Conservation (phyloP, 2,888 invertebrate species). For the Mesoligia furuncula region DNA sequence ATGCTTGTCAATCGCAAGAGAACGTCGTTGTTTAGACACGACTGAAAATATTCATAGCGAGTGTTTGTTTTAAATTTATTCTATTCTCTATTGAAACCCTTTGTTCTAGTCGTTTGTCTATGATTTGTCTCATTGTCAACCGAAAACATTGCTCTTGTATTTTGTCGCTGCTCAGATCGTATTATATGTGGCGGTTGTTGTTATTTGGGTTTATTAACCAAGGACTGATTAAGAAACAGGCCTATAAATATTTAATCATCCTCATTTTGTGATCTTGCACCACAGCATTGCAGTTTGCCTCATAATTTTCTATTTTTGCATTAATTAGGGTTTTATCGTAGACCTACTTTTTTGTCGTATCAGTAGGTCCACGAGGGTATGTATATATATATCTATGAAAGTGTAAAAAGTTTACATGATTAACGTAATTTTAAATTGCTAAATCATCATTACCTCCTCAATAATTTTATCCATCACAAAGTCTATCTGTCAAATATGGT, state of each 20-base stretch:
- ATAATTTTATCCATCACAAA: neutral
- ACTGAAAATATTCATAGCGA: constrained; percentile 79
- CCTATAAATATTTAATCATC: constrained; percentile 30
- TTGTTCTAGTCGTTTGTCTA: constrained; percentile 84
- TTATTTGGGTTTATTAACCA: constrained; percentile 60
- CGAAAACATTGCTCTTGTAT: constrained; percentile 83
- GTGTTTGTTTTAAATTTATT: constrained; percentile 86
- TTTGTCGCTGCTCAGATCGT: constrained; percentile 74
- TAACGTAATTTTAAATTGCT: neutral
- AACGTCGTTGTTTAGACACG: constrained; percentile 76
- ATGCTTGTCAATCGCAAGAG: constrained; percentile 61
- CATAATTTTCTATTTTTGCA: neutral
- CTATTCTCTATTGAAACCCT: constrained; percentile 87
- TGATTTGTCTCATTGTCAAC: constrained; percentile 81
- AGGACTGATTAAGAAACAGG: constrained; percentile 31
- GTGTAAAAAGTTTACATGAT: neutral
- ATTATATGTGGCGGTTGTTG: constrained; percentile 70
- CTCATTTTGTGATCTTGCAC: constrained; percentile 9
- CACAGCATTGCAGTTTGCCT: neutral
- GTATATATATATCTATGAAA: neutral
- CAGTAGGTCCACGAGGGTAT: too few relatives aligned
- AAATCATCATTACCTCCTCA: neutral
- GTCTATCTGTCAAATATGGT: neutral
- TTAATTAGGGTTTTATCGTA: neutral
- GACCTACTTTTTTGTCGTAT: too few relatives aligned